Conservation (phyloP, 2,888 invertebrate species). For the Rapana venosa region DNA sequence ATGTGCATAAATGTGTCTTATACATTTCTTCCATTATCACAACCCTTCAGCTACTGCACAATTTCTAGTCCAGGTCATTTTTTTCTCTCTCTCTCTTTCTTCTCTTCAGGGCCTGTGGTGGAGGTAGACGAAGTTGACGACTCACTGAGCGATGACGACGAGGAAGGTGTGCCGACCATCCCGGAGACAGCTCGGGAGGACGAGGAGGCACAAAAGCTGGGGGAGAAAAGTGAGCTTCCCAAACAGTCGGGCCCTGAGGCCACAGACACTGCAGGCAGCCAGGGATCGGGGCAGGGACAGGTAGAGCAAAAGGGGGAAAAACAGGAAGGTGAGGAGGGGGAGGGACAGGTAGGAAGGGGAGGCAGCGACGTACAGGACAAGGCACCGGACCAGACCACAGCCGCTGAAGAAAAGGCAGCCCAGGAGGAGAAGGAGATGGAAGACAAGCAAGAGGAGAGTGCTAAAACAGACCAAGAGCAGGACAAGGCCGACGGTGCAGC, state of each 20-base stretch:
- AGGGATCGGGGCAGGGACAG: slow-evolving; percentile 41
- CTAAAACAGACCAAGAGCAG: not conserved
- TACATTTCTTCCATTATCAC: no score
- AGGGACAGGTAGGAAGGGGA: not conserved
- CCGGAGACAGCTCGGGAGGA: slow-evolving; percentile 35
- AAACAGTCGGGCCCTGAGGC: not conserved
- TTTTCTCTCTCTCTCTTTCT: not conserved
- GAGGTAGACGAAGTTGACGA: slow-evolving; percentile 76
- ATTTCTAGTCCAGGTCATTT: no score
- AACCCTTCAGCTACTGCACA: no score
- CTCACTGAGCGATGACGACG: slow-evolving; percentile 67
- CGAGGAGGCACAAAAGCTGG: not conserved
- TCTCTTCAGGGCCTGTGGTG: slow-evolving; percentile 72
- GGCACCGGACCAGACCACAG: no score
- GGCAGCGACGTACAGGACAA: not conserved
- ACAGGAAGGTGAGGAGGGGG: slow-evolving; percentile 2
- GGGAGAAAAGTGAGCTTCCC: slow-evolving; percentile 24
- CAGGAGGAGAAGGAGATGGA: not conserved
- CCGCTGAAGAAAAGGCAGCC: not conserved
- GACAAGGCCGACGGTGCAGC: slow-evolving; percentile 33
- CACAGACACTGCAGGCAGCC: slow-evolving; percentile 34
- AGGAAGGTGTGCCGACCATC: slow-evolving; percentile 46
- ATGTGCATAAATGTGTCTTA: no score
- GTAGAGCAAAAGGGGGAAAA: not conserved
- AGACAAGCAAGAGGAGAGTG: no score